phyloP scores from a whole-genome alignment of 2,888 invertebrate species.

The Dexiosoma caninum region DNA sequence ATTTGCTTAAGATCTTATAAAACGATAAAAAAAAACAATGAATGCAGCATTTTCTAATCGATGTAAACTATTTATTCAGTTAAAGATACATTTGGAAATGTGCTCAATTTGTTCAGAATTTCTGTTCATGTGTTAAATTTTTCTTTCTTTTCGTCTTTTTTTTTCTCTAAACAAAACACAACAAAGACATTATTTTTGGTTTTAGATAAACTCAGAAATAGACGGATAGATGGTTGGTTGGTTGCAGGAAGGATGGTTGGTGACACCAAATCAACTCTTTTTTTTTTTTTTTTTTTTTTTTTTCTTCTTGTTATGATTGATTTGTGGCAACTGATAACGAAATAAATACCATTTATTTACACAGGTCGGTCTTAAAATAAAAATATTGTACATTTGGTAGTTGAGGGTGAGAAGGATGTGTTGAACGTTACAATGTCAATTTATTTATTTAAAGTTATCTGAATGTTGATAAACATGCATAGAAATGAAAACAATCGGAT shows the following conservation, averaged over 20 bases:
- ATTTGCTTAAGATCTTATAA: conserved; percentile 46
- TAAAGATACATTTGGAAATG: background rate
- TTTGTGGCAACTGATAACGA: conserved; percentile 55
- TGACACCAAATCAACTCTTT: conserved; percentile 59
- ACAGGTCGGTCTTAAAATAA: too few relatives aligned
- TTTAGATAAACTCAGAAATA: conserved; percentile 7
- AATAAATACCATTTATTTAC: conserved; percentile 22
- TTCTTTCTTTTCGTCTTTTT: background rate
- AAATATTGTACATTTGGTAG: background rate
- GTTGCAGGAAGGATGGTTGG: conserved; percentile 22
- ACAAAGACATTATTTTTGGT: background rate
- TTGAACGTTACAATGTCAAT: conserved; percentile 48
- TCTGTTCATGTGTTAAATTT: too few relatives aligned
- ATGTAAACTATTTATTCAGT: background rate
- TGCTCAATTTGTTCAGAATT: background rate
- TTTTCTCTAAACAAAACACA: background rate
- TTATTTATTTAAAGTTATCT: conserved; percentile 56
- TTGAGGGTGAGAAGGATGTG: conserved; percentile 41
- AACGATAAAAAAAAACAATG: conserved; percentile 15
- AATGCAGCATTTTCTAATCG: background rate
- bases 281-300: too few relatives aligned
- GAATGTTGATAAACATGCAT: conserved; percentile 7
- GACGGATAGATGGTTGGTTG: conserved; percentile 7
- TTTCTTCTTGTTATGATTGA: too few relatives aligned
- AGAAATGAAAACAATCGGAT: too few relatives aligned